These are phyloP conservation scores for Chitala chitala DNA, from an alignment of 2,113 vertebrate species.

Conservation along the genomic window DNA sequence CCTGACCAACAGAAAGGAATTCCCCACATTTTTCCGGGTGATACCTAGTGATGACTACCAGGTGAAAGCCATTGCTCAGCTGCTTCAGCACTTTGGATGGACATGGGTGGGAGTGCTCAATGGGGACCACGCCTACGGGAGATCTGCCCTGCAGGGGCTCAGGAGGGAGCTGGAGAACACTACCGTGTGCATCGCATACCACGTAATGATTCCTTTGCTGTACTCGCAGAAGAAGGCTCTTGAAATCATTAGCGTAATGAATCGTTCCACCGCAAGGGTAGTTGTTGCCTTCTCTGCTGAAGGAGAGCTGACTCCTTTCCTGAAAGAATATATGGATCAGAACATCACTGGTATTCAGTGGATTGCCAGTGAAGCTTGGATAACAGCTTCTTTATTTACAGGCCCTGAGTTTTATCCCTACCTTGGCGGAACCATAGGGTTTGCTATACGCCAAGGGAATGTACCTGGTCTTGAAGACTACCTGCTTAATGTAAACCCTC, in stretches of 20 bases:
- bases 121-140: conserved; percentile 62
- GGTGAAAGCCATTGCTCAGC: conserved; percentile 62
- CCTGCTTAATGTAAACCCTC: conserved; percentile 51
- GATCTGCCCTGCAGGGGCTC: conserved; percentile 57
- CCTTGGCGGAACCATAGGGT: conserved; percentile 64
- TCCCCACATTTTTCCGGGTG: conserved; percentile 31
- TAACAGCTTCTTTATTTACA: conserved; percentile 59
- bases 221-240: conserved; percentile 48
- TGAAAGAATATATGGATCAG: conserved; percentile 57
- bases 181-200: conserved; percentile 58
- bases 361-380: conserved; percentile 69
- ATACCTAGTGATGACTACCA: conserved; percentile 45
- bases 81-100: conserved; percentile 61
- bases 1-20: conserved; percentile 28
- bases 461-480: conserved; percentile 57
- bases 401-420: conserved; percentile 53
- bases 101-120: conserved; percentile 60
- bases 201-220: conserved; percentile 61
- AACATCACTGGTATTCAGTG: conserved; percentile 65
- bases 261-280: conserved; percentile 55
- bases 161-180: conserved; percentile 52
- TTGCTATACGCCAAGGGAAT: conserved; percentile 53
- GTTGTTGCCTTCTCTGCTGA: conserved; percentile 62
- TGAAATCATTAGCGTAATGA: conserved; percentile 62
- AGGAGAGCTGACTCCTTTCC: conserved; percentile 60